phyloP scores from a whole-genome alignment of 2,113 vertebrate genomes.

The Corydoras maculifer region DNA sequence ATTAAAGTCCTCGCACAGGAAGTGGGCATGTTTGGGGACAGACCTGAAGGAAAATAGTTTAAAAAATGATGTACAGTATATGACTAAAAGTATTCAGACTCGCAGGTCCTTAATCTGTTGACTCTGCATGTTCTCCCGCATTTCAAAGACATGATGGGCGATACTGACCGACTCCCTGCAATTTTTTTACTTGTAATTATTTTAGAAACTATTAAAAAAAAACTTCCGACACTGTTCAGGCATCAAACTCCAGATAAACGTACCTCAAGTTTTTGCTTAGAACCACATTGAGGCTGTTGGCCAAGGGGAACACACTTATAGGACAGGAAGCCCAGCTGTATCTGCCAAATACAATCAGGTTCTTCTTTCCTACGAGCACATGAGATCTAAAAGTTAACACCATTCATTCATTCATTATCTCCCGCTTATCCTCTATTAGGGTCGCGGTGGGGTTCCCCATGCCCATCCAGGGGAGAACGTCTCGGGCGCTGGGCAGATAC shows the following conservation, averaged over 20 bases:
- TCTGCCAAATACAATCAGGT: slow-evolving; percentile 68
- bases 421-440: too few relatives aligned
- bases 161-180: too few relatives aligned
- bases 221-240: too few relatives aligned
- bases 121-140: too few relatives aligned
- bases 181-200: too few relatives aligned
- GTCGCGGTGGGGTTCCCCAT: too few relatives aligned
- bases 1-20: slow-evolving; percentile 59
- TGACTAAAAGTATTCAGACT: not conserved
- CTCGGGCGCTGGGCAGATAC: too few relatives aligned
- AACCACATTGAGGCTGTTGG: slow-evolving; percentile 60
- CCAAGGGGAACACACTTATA: slow-evolving; percentile 50
- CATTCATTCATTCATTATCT: too few relatives aligned
- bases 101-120: not conserved
- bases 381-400: not conserved
- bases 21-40: slow-evolving; percentile 59
- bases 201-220: too few relatives aligned
- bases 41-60: slow-evolving; percentile 45
- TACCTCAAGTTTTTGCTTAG: slow-evolving; percentile 61
- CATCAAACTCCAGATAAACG: slow-evolving; percentile 6
- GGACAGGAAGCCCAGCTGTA: slow-evolving; percentile 55
- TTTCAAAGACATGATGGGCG: too few relatives aligned
- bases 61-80: not conserved
- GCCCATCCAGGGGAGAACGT: too few relatives aligned
- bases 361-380: slow-evolving; percentile 62